Conservation (phyloP, 1,140 invertebrate genomes). For the Bacillus rossius region DNA sequence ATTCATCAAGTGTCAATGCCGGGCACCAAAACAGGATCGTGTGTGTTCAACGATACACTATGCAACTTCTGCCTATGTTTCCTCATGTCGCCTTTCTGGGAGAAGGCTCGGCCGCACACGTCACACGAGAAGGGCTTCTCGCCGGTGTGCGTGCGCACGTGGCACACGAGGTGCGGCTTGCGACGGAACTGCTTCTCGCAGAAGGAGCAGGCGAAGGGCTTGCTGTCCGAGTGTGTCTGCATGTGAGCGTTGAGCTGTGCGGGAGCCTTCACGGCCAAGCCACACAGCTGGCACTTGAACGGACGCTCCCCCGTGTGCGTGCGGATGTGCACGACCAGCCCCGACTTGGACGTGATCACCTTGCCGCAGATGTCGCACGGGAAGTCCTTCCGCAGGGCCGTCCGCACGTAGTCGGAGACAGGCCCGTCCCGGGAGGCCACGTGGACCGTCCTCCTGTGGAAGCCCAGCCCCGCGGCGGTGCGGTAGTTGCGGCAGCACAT, state of each 20-base stretch:
- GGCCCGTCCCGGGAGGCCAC: too few relatives aligned
- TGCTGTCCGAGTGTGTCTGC: conserved; percentile 29
- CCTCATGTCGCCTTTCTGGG: conserved; percentile 31
- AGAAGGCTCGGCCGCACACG: conserved; percentile 52
- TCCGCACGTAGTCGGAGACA: conserved; percentile 21
- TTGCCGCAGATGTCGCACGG: conserved; percentile 71
- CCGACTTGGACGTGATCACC: conserved; percentile 61
- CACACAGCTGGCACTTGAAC: conserved; percentile 49
- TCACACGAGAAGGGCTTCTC: conserved; percentile 58
- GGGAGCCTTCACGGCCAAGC: conserved; percentile 44
- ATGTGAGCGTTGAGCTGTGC: conserved; percentile 34
- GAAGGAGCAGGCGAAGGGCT: conserved; percentile 19
- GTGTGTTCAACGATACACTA: not conserved
- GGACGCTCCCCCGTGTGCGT: conserved; percentile 44
- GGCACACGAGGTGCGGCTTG: conserved; percentile 44
- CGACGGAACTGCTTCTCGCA: conserved; percentile 10
- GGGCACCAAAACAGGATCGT: too few relatives aligned
- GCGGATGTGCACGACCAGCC: conserved; percentile 48
- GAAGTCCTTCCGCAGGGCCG: conserved; percentile 38
- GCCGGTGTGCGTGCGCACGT: conserved; percentile 57
- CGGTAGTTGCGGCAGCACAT: not conserved
- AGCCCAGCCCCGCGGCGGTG: too few relatives aligned
- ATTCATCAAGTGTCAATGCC: too few relatives aligned
- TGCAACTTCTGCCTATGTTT: conserved; percentile 7
- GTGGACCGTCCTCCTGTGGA: too few relatives aligned